A percentile compares a stretch with the other conserved stretches of the same genome.
Conservation (phyloP, 2,888 invertebrate genomes). For the Papilio gigon region DNA sequence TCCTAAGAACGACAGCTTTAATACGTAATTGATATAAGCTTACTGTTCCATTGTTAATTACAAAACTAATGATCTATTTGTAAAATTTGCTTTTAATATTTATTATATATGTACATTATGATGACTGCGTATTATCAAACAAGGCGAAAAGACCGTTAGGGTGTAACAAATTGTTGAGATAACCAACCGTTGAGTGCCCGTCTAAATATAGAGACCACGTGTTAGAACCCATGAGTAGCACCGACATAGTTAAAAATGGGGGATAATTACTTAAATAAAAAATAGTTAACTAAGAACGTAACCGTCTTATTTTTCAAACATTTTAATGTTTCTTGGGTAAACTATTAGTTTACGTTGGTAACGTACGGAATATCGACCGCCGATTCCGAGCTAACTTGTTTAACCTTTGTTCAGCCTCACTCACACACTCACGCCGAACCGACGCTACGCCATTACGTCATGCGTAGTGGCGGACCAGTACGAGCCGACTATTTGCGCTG, state of each 20-base stretch:
- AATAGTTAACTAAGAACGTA: not conserved
- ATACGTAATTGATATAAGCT: too few species aligned
- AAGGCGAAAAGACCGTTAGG: not conserved
- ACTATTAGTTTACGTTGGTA: not conserved
- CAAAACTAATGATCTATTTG: too few species aligned
- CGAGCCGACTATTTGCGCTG: not conserved
- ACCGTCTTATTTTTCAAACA: too few species aligned
- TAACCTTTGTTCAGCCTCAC: not conserved
- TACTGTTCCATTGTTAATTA: too few species aligned
- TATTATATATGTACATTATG: too few species aligned
- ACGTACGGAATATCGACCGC: not conserved
- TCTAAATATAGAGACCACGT: not conserved
- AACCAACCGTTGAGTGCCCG: not conserved
- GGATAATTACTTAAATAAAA: not conserved
- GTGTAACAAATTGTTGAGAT: not conserved
- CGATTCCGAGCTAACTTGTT: not conserved
- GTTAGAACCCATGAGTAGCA: not conserved
- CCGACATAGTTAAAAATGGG: not conserved
- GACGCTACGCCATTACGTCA: constrained; percentile 7
- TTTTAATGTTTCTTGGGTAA: too few species aligned
- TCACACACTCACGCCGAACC: not conserved
- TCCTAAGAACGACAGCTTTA: too few species aligned
- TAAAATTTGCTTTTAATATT: too few species aligned
- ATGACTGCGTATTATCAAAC: not conserved
- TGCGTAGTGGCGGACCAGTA: not conserved